Base-by-base conservation (phyloP, 2,797 vertebrate species). In the Sebastes itinus region DNA sequence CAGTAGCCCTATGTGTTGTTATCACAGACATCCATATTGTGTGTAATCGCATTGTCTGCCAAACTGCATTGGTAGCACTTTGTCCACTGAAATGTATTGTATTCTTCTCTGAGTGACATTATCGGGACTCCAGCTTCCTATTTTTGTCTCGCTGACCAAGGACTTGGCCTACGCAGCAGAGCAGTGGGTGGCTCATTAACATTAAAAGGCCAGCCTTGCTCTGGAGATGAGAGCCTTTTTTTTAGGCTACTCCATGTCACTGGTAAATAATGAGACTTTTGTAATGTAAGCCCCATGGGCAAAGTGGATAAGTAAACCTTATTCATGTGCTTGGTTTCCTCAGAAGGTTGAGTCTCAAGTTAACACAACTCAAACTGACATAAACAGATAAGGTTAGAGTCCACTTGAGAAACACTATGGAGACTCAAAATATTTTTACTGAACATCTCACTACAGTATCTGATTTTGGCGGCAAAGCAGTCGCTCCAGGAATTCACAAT, bases 81-180 rank as follows among this genome's bases (percentile, higher is more conserved):
- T 85, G 78, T 83, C 69, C 35, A 42, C 59, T n/a, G 22, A 77
- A 82, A 77, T 85, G 73, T 82, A 55, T 85, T 88, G 83, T 77
- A 75, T 91, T 91, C 55, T 18, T 80, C 69, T 84, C 58, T 81
- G 85, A 91, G 61, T 86, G 90, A 90, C 90, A 87, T 90, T 92
- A 90, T 88, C 72, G 1, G 77, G 82, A 78, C 83, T 87, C 79
- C 55, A 83, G 81, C 42, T 81, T 88, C 72, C 86, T 92, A 88
- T 92, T 92, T 93, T 78, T 69, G 81, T 89, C 84, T 83, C 22
- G 11, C 82, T 92, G 90, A 90, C 88, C 83, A 77, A 83, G 84
- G 87, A 84, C 78, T 83, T 84, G 74, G 83, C 77, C 75, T 75
- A 5, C 5, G 8, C 70, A 78, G 71, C 76, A 60, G 58, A 81